Conservation (phyloP, 2,113 vertebrate species). For the Bothrops jararaca region DNA sequence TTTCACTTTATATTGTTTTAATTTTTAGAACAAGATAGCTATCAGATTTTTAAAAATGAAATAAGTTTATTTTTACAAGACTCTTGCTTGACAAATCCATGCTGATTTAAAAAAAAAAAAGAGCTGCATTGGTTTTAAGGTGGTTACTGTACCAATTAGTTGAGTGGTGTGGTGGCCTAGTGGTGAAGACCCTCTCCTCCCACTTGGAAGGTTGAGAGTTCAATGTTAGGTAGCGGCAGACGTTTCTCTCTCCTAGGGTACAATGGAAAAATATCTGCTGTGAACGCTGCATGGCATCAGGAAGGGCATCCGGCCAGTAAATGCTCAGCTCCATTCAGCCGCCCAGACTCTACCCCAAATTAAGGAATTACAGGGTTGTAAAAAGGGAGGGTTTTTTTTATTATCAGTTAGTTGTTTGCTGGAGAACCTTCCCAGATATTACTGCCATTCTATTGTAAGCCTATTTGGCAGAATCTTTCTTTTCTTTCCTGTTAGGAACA, state of each 20-base stretch:
- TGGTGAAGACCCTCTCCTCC: background rate
- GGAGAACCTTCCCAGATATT: background rate
- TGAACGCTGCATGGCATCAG: background rate
- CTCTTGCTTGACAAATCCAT: background rate
- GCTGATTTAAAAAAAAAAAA: background rate
- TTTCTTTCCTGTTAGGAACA: background rate
- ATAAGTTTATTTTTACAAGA: background rate
- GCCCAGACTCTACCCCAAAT: background rate
- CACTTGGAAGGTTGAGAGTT: background rate
- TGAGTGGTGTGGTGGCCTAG: background rate
- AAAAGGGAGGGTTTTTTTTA: background rate
- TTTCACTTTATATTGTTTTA: background rate
- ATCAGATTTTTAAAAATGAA: background rate
- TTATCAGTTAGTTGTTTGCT: background rate
- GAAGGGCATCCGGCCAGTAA: background rate
- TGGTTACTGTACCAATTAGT: background rate
- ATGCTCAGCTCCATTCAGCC: background rate
- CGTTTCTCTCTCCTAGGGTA: background rate
- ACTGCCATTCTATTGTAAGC: background rate
- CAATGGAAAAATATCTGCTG: background rate
- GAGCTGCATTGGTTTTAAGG: background rate
- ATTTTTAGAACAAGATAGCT: background rate
- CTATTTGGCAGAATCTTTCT: background rate
- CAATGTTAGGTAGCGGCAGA: background rate
- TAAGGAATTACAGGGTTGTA: background rate